Conservation (phyloP, 2,797 vertebrate species). For the Dryobates pubescens region DNA sequence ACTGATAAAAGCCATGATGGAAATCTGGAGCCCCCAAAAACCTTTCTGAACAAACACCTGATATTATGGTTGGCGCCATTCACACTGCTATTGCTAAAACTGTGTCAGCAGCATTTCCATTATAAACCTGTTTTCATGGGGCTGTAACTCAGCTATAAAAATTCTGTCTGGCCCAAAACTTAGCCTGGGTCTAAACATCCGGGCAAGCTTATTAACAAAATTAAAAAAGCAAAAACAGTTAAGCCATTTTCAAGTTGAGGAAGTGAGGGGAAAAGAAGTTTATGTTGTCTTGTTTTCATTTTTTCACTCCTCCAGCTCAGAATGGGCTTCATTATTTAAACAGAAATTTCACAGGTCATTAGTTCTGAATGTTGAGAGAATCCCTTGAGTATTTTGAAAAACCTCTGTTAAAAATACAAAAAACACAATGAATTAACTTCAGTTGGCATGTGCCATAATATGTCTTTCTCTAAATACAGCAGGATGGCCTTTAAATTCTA, state of each 20-base stretch:
- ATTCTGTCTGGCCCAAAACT: conserved; percentile 25
- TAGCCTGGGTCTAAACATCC: neutral
- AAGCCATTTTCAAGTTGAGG: neutral
- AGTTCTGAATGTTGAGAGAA: conserved; percentile 47
- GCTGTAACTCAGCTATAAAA: conserved; percentile 36
- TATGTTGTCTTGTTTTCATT: neutral
- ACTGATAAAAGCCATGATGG: conserved; percentile 89
- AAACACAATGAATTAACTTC: conserved; percentile 54
- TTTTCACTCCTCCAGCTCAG: neutral
- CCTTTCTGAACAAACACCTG: conserved; percentile 79
- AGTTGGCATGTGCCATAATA: conserved; percentile 36
- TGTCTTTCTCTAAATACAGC: conserved; percentile 8
- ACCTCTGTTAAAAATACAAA: conserved; percentile 43
- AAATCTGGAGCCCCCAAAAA: conserved; percentile 86
- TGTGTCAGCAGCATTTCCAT: conserved; percentile 48
- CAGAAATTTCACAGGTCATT: conserved; percentile 56
- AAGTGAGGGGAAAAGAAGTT: neutral
- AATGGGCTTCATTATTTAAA: conserved; percentile 39
- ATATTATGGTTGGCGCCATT: conserved; percentile 59
- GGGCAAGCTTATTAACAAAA: neutral
- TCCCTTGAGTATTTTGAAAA: conserved; percentile 53
- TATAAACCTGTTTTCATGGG: neutral
- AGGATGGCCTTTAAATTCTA: conserved; percentile 14
- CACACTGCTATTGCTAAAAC: conserved; percentile 9
- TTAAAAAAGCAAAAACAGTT: neutral